These are phyloP conservation scores for Pheosia tremula DNA, from an alignment of 2,888 invertebrate genomes.

Conservation along the genomic window DNA sequence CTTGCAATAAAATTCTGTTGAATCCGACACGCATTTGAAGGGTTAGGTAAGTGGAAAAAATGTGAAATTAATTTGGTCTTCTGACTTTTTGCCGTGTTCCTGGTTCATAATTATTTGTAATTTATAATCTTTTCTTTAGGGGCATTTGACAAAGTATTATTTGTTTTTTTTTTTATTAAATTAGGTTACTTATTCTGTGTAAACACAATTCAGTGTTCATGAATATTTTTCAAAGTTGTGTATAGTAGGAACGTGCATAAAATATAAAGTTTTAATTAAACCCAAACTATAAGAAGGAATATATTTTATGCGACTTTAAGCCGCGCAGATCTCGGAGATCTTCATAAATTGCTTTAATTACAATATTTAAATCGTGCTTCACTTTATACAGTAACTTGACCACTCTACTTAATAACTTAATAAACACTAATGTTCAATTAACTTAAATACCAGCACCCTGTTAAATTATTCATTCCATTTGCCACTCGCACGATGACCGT, in stretches of 20 bases:
- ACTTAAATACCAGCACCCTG: constrained; percentile 50
- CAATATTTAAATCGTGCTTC: not conserved
- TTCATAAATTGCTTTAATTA: not conserved
- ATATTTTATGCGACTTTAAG: too few relatives aligned
- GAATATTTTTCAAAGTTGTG: too few relatives aligned
- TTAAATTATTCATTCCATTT: constrained; percentile 71
- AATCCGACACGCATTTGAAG: constrained; percentile 69
- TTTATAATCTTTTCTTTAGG: not conserved
- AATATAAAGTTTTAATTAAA: too few relatives aligned
- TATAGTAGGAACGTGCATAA: too few relatives aligned
- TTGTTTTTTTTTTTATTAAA: not conserved
- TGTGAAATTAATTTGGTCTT: constrained; percentile 59
- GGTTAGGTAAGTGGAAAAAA: constrained; percentile 64
- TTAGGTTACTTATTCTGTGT: too few relatives aligned
- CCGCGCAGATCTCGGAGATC: not conserved
- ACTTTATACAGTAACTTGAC: constrained; percentile 24
- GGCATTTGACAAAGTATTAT: not conserved
- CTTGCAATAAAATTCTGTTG: constrained; percentile 70
- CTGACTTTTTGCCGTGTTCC: constrained; percentile 32
- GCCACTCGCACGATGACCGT: constrained; percentile 66
- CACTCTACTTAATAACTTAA: constrained; percentile 35
- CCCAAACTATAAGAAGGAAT: too few relatives aligned
- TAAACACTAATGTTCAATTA: constrained; percentile 48
- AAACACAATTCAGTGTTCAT: too few relatives aligned
- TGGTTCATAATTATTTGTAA: constrained; percentile 27